phyloP scores from a whole-genome alignment of 2,113 vertebrate genomes.

The Clarias gariepinus region DNA sequence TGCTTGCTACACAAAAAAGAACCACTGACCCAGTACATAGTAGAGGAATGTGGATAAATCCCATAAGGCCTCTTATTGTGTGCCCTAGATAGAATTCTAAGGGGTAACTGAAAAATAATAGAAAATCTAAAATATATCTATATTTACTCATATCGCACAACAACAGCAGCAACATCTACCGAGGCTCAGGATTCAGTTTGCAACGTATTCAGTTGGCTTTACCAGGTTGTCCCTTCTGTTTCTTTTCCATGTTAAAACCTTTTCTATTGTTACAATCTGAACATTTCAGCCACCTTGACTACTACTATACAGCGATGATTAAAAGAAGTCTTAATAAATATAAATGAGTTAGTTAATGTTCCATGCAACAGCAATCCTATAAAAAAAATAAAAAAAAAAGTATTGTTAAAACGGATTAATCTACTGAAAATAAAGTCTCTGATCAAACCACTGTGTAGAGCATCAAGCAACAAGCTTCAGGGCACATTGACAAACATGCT shows the following conservation, averaged over 20 bases:
- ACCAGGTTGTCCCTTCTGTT: neutral
- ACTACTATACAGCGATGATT: neutral
- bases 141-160: neutral
- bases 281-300: neutral
- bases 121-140: neutral
- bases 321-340: neutral
- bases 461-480: neutral
- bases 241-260: neutral
- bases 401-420: neutral
- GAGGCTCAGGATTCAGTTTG: neutral
- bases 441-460: neutral
- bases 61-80: neutral
- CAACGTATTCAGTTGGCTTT: neutral
- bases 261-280: neutral
- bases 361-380: neutral
- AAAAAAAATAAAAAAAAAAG: too few species aligned
- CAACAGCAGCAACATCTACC: neutral
- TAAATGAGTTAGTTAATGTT: neutral
- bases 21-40: constrained; percentile 36
- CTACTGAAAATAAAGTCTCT: too few species aligned
- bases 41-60: constrained; percentile 44
- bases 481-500: neutral
- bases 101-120: neutral
- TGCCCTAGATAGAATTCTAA: neutral
- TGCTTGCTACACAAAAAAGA: constrained; percentile 46